Evolutionary conservation across 2,113 vertebrate genomes (phyloP).

Genomic region (Maccullochella peelii): DNA sequence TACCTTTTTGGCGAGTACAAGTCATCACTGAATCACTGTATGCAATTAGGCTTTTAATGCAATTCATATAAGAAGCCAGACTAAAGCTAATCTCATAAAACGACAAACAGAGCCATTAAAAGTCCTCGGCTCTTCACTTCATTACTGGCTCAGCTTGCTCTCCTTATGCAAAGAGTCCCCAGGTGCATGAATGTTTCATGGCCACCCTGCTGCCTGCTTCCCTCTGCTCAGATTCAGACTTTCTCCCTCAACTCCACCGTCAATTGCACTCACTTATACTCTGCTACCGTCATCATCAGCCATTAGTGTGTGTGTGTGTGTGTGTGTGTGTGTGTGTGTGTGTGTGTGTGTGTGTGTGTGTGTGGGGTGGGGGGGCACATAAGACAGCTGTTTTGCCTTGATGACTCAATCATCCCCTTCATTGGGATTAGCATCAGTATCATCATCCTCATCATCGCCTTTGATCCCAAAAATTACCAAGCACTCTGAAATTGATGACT

Average conservation of each 20-base stretch:
- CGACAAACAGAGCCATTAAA: constrained; percentile 71
- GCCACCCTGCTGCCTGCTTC: constrained; percentile 71
- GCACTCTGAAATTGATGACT: constrained; percentile 55
- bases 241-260: constrained; percentile 63
- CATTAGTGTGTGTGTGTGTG: too few species aligned
- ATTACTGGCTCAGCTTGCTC: constrained; percentile 72
- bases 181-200: constrained; percentile 83
- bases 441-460: constrained; percentile 62
- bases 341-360: too few species aligned
- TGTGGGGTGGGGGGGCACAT: constrained; percentile 12
- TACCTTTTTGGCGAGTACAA: not conserved
- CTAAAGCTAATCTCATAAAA: constrained; percentile 66
- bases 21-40: constrained; percentile 42
- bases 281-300: constrained; percentile 65
- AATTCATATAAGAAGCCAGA: constrained; percentile 57
- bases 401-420: constrained; percentile 70
- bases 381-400: constrained; percentile 69
- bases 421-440: constrained; percentile 67
- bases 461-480: constrained; percentile 64
- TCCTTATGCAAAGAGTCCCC: constrained; percentile 78
- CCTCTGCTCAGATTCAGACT: constrained; percentile 50
- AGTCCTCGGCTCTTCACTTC: constrained; percentile 72
- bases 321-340: too few species aligned
- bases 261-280: constrained; percentile 72
- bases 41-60: constrained; percentile 60